Base-by-base conservation (phyloP, 1,140 invertebrate genomes). In the Drosophila guanche region DNA sequence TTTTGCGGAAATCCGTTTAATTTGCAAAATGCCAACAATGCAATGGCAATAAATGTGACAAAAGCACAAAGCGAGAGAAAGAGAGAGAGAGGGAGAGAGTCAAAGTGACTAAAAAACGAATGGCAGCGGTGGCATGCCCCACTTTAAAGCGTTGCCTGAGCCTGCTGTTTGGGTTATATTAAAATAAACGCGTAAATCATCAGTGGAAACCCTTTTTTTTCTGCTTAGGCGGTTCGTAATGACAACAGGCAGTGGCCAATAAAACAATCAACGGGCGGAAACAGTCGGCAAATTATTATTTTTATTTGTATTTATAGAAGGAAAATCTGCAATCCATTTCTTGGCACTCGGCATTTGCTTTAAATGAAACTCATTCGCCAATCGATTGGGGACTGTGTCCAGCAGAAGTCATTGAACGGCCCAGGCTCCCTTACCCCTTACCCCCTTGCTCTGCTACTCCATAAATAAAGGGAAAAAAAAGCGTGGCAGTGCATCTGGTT, bases 1-100 rank as follows among this genome's bases (percentile, higher is more conserved):
- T 83, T 83, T 83, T 69, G 79, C 79, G 79, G 79, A 83, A 83
- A 83, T 83, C 79, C 79, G 79, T 83, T 83, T 83, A 83, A 83
- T 83, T 83, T 83, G 79, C 79, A 83, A 83, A 83, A 83, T 83
- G 79, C 74, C 79, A 83, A 83, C 79, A 83, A 83, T 83, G 79
- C 74, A 76, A 73, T 62, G 53, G 69, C 79, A 83, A 83, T 83
- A 83, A 83, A 83, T 83, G 79, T 83, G 79, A 83, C 79, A 83
- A 83, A 77, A 69, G 69, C 79, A 83, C 45, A 69, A 47, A 40
- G 33, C 47, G 65, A 52, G 47, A 41, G 16, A 41, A 33, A 71
- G 10, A 55, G 45, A 61, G 46, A 55, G 69, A 37, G 56, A 70
- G 70, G 61, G 53, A 53, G 29, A 23, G 10, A 42, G 54, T 42